Conservation (phyloP, 2,797 vertebrate species). For the Enteromius trimaculatus region DNA sequence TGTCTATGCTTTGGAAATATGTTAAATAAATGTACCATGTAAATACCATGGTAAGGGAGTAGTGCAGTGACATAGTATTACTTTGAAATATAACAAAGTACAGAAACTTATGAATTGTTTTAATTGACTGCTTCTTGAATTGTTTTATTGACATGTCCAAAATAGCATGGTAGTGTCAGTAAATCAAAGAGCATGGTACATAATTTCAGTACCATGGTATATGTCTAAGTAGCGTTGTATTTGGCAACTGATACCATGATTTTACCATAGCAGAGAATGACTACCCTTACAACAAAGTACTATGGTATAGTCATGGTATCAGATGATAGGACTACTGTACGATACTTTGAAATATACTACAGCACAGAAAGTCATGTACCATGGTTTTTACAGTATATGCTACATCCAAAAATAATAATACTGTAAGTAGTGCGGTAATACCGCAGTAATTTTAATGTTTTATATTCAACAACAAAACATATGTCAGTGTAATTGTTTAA, state of each 20-base stretch:
- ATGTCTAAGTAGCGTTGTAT: not conserved
- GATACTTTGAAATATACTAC: not conserved
- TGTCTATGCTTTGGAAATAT: not conserved
- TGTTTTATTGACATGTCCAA: not conserved
- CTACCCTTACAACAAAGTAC: not conserved
- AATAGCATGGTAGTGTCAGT: not conserved
- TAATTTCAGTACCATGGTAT: not conserved
- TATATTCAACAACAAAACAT: not conserved
- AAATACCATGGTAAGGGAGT: not conserved
- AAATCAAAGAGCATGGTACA: not conserved
- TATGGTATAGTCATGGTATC: not conserved
- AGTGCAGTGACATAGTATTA: not conserved
- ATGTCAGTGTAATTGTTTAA: slow-evolving; percentile 7
- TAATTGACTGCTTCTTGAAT: not conserved
- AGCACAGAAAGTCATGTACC: not conserved
- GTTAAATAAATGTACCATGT: not conserved
- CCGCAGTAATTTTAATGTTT: not conserved
- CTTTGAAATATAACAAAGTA: not conserved
- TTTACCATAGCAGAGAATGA: not conserved
- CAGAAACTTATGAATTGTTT: no score
- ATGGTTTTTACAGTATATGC: not conserved
- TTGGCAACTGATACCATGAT: not conserved
- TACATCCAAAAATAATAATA: not conserved
- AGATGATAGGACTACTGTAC: not conserved
- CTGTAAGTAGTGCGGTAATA: not conserved